phyloP scores from a whole-genome alignment of 2,113 vertebrate genomes.

The Megaceryle maxima region DNA sequence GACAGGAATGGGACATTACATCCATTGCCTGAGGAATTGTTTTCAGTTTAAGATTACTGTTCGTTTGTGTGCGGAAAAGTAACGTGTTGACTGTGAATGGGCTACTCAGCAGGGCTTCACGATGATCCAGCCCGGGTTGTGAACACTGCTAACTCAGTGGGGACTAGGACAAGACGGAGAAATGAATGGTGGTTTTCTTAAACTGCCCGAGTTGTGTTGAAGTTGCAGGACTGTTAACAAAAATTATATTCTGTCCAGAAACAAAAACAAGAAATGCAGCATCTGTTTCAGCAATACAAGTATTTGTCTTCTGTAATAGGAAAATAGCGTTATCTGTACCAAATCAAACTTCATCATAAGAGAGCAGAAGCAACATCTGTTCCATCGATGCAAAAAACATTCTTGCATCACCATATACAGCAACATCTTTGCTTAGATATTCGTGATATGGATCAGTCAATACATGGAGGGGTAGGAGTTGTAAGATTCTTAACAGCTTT shows the following conservation, averaged over 20 bases:
- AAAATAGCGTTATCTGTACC: not conserved
- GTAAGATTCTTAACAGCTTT: not conserved
- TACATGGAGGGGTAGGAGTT: not conserved
- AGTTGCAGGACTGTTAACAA: not conserved
- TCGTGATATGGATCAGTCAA: not conserved
- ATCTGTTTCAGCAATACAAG: not conserved
- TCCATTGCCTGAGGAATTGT: not conserved
- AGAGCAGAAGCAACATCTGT: not conserved
- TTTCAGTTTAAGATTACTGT: not conserved
- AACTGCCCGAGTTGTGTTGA: not conserved
- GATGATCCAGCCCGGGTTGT: not conserved
- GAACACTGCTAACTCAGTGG: not conserved
- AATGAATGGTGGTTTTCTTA: not conserved
- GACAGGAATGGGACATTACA: not conserved
- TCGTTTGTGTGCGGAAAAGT: not conserved
- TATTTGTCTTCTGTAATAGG: not conserved
- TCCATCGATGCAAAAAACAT: not conserved
- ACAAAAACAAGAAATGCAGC: not conserved
- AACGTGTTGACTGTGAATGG: not conserved
- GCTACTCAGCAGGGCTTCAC: not conserved
- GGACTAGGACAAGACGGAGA: not conserved
- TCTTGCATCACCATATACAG: not conserved
- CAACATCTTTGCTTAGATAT: not conserved
- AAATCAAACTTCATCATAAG: not conserved
- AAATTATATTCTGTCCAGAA: not conserved